Evolutionary conservation across 1,140 invertebrate genomes (phyloP).

Genomic region (Cherax quadricarinatus): DNA sequence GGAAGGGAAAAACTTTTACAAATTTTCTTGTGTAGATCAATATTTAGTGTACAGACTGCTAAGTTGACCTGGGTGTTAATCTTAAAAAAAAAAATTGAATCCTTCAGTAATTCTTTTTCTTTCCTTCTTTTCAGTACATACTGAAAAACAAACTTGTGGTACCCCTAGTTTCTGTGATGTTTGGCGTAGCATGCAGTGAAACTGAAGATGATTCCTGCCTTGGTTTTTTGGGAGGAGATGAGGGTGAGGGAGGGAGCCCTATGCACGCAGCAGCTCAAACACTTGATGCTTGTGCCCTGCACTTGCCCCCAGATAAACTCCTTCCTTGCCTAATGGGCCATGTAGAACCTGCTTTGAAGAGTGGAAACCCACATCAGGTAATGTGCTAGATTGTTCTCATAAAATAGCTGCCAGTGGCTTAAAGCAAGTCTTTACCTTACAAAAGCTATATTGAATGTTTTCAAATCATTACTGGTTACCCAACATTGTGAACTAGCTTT

Average conservation of each 20-base stretch:
- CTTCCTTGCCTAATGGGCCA: conserved; percentile 83
- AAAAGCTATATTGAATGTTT: too few relatives aligned
- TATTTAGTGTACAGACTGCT: too few relatives aligned
- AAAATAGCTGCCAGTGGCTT: too few relatives aligned
- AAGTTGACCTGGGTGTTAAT: too few relatives aligned
- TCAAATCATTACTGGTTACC: too few relatives aligned
- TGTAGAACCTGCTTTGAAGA: conserved; percentile 71
- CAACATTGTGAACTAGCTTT: too few relatives aligned
- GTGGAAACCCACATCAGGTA: conserved; percentile 65
- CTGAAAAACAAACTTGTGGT: conserved; percentile 85
- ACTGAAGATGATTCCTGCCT: conserved; percentile 78
- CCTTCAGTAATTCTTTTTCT: too few relatives aligned
- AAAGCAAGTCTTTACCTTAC: too few relatives aligned
- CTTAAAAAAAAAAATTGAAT: too few relatives aligned
- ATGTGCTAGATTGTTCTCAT: neutral
- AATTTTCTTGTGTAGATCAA: too few relatives aligned
- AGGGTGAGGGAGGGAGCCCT: conserved; percentile 78
- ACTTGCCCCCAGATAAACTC: conserved; percentile 87
- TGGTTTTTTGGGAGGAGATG: conserved; percentile 75
- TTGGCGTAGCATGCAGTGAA: conserved; percentile 82
- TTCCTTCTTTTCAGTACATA: conserved; percentile 78
- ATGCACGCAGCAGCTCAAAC: conserved; percentile 84
- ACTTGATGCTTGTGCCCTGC: conserved; percentile 85
- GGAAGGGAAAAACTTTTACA: too few relatives aligned
- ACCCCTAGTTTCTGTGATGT: conserved; percentile 84